Evolutionary conservation across 2,888 invertebrate genomes (phyloP).

Genomic region (Therioaphis trifolii): DNA sequence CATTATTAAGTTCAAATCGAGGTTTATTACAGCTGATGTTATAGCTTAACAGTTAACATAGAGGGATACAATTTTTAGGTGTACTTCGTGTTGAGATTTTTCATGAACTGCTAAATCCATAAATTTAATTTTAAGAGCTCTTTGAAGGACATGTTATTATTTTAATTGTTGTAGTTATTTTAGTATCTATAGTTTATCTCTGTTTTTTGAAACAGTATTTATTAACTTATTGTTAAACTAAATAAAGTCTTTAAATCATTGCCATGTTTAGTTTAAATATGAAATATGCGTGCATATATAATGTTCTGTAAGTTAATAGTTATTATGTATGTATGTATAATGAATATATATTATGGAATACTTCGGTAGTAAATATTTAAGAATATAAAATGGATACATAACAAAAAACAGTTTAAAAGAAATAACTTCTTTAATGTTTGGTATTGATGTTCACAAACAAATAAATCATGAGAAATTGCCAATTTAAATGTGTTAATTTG

Average conservation of each 20-base stretch:
- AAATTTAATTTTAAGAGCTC: constrained; percentile 13
- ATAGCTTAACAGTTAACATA: no score
- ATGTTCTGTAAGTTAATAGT: no score
- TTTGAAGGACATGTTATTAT: constrained; percentile 34
- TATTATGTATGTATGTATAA: neutral
- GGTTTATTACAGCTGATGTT: no score
- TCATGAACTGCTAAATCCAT: constrained; percentile 10
- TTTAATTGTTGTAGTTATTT: constrained; percentile 21
- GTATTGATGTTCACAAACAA: neutral
- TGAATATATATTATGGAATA: no score
- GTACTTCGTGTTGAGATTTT: neutral
- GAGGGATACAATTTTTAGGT: neutral
- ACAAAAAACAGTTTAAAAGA: neutral
- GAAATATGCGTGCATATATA: no score
- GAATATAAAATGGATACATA: neutral
- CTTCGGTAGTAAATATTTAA: neutral
- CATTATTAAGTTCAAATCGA: no score
- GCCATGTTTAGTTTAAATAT: neutral
- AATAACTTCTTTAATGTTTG: neutral
- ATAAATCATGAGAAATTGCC: neutral
- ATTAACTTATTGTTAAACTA: constrained; percentile 31
- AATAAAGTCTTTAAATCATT: neutral
- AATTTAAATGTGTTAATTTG: neutral
- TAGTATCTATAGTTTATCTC: neutral
- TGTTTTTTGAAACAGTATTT: neutral